Evolutionary conservation across 1,140 invertebrate species (phyloP).

Genomic region (Condylostylus longicornis): DNA sequence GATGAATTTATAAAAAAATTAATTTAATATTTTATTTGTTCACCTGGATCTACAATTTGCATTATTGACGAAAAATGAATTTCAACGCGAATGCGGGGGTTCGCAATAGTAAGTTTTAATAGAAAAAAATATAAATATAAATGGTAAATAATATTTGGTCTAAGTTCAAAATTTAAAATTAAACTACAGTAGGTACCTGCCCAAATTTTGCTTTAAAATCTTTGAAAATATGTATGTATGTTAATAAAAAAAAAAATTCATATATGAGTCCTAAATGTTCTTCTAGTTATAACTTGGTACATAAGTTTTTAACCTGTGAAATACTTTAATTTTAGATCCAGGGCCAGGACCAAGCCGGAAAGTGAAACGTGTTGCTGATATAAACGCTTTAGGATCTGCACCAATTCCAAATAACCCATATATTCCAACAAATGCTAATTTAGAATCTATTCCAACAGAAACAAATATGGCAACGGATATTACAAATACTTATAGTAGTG

Average conservation of each 20-base stretch:
- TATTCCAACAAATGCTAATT: constrained; percentile 17
- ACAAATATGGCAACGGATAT: constrained; percentile 23
- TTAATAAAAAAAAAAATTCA: background rate
- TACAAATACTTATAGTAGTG: constrained; percentile 9
- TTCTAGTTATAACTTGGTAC: constrained; percentile 10
- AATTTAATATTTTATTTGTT: too few species aligned
- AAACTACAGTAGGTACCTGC: too few species aligned
- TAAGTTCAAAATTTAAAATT: too few species aligned
- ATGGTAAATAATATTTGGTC: background rate
- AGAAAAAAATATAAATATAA: background rate
- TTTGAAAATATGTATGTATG: background rate
- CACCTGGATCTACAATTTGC: too few species aligned
- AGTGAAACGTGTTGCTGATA: constrained; percentile 46
- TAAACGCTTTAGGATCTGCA: constrained; percentile 42
- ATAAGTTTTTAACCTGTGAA: constrained; percentile 16
- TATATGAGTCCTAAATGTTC: constrained; percentile 1
- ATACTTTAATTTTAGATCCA: constrained; percentile 15
- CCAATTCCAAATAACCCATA: constrained; percentile 21
- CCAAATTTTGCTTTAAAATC: background rate
- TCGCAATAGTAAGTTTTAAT: constrained; percentile 34
- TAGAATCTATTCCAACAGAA: constrained; percentile 32
- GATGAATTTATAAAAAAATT: too few species aligned
- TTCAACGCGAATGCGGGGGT: constrained; percentile 36
- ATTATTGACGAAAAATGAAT: constrained; percentile 32
- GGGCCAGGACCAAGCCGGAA: constrained; percentile 34